Evolutionary conservation across 1,140 invertebrate species (phyloP).

Genomic region (Ridgeia piscesae): DNA sequence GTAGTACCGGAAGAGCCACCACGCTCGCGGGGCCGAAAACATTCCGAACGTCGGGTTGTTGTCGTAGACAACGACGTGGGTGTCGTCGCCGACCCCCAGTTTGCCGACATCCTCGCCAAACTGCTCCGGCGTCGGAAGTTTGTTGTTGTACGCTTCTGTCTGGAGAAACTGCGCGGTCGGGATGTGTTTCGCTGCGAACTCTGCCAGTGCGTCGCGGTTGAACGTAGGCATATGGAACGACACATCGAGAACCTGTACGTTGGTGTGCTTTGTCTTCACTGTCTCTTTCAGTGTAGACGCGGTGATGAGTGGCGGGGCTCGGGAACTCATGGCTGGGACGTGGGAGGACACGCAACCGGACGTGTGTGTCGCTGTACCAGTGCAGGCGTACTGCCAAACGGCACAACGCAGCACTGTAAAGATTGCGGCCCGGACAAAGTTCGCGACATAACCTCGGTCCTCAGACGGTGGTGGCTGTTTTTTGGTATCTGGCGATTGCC

Average conservation of each 20-base stretch:
- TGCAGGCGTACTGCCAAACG: too few relatives aligned
- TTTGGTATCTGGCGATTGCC: background rate
- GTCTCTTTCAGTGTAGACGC: background rate
- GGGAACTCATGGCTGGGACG: background rate
- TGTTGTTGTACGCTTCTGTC: slow-evolving; percentile 35
- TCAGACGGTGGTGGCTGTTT: background rate
- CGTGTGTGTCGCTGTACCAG: too few relatives aligned
- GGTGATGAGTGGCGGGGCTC: background rate
- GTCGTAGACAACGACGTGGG: slow-evolving; percentile 54
- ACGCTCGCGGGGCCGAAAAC: slow-evolving; percentile 50
- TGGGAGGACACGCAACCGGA: background rate
- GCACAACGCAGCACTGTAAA: background rate
- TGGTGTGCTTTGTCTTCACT: background rate
- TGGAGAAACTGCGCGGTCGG: slow-evolving; percentile 27
- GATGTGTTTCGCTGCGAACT: slow-evolving; percentile 42
- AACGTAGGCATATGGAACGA: slow-evolving; percentile 44
- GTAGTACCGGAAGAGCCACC: slow-evolving; percentile 53
- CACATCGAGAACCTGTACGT: slow-evolving; percentile 43
- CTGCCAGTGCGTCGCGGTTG: slow-evolving; percentile 36
- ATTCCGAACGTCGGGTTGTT: slow-evolving; percentile 43
- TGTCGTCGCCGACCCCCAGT: slow-evolving; percentile 50
- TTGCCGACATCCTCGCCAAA: slow-evolving; percentile 50
- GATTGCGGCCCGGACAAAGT: background rate
- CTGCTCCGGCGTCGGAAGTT: slow-evolving; percentile 41
- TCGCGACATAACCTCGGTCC: background rate